These are phyloP conservation scores for Limnephilus marmoratus DNA, from an alignment of 2,888 invertebrate genomes.

Conservation along the genomic window DNA sequence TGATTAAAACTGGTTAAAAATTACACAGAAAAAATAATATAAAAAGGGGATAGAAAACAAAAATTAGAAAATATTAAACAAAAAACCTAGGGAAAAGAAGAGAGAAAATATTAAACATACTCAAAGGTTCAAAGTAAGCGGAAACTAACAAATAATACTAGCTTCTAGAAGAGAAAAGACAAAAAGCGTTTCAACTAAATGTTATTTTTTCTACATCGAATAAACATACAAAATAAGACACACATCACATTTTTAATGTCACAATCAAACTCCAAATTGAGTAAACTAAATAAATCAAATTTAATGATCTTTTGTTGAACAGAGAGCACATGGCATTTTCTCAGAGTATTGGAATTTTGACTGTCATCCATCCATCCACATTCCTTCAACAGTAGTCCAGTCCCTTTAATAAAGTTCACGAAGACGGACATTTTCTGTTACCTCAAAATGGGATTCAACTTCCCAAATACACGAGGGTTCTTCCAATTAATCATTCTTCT, in stretches of 20 bases:
- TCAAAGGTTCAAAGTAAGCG: neutral
- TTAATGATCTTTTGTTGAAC: neutral
- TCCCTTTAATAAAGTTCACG: neutral
- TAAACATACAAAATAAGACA: neutral
- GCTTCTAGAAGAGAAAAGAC: constrained; percentile 27
- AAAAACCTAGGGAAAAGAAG: constrained; percentile 6
- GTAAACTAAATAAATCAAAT: neutral
- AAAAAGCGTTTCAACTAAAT: constrained; percentile 9
- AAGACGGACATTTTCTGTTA: neutral
- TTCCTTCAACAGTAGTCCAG: neutral
- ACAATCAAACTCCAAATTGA: neutral
- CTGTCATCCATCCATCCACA: neutral
- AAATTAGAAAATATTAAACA: neutral
- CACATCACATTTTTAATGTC: neutral
- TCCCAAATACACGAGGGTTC: neutral
- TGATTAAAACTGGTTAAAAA: neutral
- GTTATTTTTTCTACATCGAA: constrained; percentile 19
- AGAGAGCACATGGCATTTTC: neutral
- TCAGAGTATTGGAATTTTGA: neutral
- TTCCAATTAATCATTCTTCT: no score
- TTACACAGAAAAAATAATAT: neutral
- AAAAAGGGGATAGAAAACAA: neutral
- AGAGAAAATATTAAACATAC: constrained; percentile 12
- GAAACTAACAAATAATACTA: constrained; percentile 12
- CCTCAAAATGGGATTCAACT: neutral